These are phyloP conservation scores for Anthopleura sola DNA, from an alignment of 64 coral and sea anemone species.

Conservation along the genomic window DNA sequence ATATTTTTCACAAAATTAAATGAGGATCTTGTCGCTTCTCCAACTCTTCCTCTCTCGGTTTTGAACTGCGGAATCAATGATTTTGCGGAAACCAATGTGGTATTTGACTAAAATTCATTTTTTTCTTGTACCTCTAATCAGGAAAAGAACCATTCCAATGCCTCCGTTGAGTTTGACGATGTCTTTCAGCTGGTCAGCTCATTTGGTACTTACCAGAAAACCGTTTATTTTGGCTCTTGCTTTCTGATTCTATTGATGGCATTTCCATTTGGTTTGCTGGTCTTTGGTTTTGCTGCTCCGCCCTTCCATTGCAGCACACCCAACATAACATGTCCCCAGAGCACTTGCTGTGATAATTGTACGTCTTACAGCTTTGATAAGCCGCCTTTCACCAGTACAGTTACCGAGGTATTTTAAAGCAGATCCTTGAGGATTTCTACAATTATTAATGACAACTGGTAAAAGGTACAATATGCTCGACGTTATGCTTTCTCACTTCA, in stretches of 20 bases:
- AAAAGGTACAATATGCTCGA: too few species aligned
- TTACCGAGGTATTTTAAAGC: background rate
- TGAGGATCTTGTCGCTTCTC: too few species aligned
- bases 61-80: too few species aligned
- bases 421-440: background rate
- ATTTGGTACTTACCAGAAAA: background rate
- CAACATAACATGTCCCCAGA: background rate
- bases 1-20: too few species aligned
- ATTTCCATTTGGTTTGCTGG: background rate
- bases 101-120: too few species aligned
- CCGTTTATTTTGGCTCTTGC: background rate
- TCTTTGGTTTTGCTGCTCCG: slow-evolving; percentile 8
- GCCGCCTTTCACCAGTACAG: background rate
- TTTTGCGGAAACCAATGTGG: too few species aligned
- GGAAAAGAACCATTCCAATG: background rate
- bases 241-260: background rate
- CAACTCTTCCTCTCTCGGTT: too few species aligned
- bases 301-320: background rate
- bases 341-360: slow-evolving; percentile 6
- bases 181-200: slow-evolving; percentile 7
- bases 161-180: slow-evolving; percentile 1
- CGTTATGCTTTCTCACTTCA: background rate
- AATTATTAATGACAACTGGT: background rate
- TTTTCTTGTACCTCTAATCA: background rate
- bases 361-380: slow-evolving; percentile 9